Conservation (phyloP, 2,888 invertebrate species). For the Acronicta aceris region DNA sequence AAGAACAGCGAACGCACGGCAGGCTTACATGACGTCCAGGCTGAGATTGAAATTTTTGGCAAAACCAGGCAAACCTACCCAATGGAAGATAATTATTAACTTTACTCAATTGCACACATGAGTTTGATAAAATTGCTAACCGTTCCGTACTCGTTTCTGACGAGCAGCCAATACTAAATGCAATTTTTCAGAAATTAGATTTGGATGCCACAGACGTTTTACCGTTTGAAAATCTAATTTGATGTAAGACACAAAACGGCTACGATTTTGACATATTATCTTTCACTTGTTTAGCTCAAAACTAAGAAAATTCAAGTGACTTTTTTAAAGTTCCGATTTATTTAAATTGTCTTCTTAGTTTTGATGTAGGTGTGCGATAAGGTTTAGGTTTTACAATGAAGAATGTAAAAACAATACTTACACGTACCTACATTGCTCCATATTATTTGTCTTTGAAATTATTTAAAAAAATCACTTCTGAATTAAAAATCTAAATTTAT, state of each 20-base stretch:
- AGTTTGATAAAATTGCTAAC: constrained; percentile 10
- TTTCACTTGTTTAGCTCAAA: no score
- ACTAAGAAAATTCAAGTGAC: background rate
- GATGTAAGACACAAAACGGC: constrained; percentile 6
- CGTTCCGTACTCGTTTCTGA: constrained; percentile 23
- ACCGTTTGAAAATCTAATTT: constrained; percentile 41
- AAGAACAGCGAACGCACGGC: constrained; percentile 70
- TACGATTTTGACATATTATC: background rate
- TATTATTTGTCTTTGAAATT: no score
- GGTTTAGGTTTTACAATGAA: background rate
- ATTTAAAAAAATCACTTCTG: no score
- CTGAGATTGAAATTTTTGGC: constrained; percentile 8
- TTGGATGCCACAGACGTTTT: constrained; percentile 42
- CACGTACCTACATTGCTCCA: no score
- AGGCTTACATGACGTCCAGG: constrained; percentile 73
- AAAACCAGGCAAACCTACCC: constrained; percentile 5
- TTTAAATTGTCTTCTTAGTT: no score
- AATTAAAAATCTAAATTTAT: no score
- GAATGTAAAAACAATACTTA: no score
- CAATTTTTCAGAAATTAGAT: constrained; percentile 42
- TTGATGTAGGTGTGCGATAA: background rate
- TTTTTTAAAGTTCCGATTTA: no score
- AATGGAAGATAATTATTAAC: constrained; percentile 1
- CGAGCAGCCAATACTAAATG: constrained; percentile 22
- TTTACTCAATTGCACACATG: constrained; percentile 2